phyloP scores from a whole-genome alignment of 2,113 vertebrate genomes.

The Antennarius striatus region DNA sequence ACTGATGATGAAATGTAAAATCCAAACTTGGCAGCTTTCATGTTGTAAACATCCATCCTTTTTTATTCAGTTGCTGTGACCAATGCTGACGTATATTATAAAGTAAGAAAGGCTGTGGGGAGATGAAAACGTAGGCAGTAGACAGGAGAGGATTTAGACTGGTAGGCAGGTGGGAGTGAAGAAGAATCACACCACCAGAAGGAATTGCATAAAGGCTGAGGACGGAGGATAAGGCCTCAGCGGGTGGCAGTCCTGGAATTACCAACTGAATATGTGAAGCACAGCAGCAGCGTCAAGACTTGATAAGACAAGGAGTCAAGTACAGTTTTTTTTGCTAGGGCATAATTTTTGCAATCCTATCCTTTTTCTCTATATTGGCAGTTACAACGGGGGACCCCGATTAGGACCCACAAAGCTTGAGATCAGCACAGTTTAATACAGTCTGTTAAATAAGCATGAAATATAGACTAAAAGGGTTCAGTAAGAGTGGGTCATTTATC shows the following conservation, averaged over 20 bases:
- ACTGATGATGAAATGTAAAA: slow-evolving; percentile 52
- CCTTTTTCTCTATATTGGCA: slow-evolving; percentile 19
- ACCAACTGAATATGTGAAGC: slow-evolving; percentile 64
- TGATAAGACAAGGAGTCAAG: slow-evolving; percentile 67
- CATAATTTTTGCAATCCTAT: slow-evolving; percentile 54
- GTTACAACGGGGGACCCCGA: slow-evolving; percentile 31
- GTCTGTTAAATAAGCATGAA: slow-evolving; percentile 6
- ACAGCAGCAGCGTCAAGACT: slow-evolving; percentile 58
- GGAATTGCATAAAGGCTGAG: slow-evolving; percentile 67
- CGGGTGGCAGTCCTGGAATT: slow-evolving; percentile 62
- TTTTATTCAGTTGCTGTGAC: slow-evolving; percentile 19
- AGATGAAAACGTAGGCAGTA: slow-evolving; percentile 50
- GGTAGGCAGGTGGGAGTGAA: slow-evolving; percentile 57
- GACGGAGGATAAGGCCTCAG: slow-evolving; percentile 66
- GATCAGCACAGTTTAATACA: slow-evolving; percentile 33
- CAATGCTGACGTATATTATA: slow-evolving; percentile 31
- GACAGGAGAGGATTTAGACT: slow-evolving; percentile 45
- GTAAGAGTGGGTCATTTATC: neutral
- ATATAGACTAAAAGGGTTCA: slow-evolving; percentile 24
- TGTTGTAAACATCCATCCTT: slow-evolving; percentile 42
- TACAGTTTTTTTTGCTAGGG: slow-evolving; percentile 47
- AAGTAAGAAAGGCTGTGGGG: slow-evolving; percentile 36
- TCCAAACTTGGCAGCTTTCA: slow-evolving; percentile 30
- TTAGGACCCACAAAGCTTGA: slow-evolving; percentile 26
- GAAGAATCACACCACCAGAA: slow-evolving; percentile 61